phyloP scores from a whole-genome alignment of 2,888 invertebrate species.

The Trilocha varians region DNA sequence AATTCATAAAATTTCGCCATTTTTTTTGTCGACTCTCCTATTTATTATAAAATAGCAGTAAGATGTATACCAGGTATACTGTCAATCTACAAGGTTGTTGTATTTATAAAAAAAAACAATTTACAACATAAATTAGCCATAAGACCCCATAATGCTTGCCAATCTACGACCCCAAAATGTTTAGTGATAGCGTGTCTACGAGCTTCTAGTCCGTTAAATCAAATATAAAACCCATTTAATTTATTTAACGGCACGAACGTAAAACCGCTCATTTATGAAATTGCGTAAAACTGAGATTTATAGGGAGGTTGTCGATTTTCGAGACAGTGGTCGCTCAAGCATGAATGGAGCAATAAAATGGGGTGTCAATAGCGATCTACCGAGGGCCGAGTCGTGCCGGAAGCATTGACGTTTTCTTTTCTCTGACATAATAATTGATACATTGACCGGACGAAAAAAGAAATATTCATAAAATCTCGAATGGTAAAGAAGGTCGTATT shows the following conservation, averaged over 20 bases:
- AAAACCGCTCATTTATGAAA: not conserved
- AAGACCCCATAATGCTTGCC: too few species aligned
- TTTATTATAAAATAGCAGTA: too few species aligned
- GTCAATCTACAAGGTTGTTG: too few species aligned
- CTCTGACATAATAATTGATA: not conserved
- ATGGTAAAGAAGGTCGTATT: not conserved
- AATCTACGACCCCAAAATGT: too few species aligned
- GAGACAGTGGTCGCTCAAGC: constrained; percentile 30
- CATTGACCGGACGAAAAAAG: not conserved
- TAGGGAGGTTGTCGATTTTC: constrained; percentile 17
- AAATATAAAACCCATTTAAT: not conserved
- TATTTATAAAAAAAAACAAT: too few species aligned
- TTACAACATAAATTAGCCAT: too few species aligned
- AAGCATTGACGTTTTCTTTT: constrained; percentile 4
- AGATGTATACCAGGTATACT: too few species aligned
- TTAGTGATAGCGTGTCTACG: not conserved
- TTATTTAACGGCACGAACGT: not conserved
- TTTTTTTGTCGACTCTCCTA: too few species aligned
- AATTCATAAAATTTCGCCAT: too few species aligned
- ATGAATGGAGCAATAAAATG: constrained; percentile 42
- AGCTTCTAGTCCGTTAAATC: not conserved
- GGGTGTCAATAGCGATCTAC: constrained; percentile 30
- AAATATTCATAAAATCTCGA: not conserved
- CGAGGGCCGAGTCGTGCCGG: constrained; percentile 15
- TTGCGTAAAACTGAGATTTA: not conserved